A percentile compares a stretch with the other conserved stretches of the same genome.
Evolutionary conservation across 1,140 invertebrate species (phyloP).

Genomic region (Watersipora subatra): DNA sequence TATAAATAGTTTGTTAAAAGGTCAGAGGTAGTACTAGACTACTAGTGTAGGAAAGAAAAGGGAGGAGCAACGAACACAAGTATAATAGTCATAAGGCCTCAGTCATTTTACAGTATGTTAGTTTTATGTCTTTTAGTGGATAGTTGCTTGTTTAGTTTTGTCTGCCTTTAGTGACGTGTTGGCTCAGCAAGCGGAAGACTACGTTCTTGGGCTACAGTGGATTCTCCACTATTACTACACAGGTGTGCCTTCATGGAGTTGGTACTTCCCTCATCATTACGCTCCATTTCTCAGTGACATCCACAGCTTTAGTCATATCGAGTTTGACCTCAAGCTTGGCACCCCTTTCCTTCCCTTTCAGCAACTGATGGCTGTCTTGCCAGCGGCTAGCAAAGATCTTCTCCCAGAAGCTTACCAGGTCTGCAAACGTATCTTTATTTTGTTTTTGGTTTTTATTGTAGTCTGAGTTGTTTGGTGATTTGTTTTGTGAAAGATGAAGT

Average conservation of each 20-base stretch:
- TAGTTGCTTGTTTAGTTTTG: too few species aligned
- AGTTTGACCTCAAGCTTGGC: constrained; percentile 59
- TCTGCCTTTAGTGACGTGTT: constrained; percentile 60
- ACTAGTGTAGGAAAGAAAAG: too few species aligned
- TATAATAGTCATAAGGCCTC: too few species aligned
- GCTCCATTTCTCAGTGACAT: constrained; percentile 90
- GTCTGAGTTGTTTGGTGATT: too few species aligned
- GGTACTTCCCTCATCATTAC: constrained; percentile 92
- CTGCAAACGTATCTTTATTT: constrained; percentile 6
- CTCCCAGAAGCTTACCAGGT: constrained; percentile 65
- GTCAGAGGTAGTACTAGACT: too few species aligned
- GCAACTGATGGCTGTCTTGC: constrained; percentile 81
- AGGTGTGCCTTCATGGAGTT: constrained; percentile 89
- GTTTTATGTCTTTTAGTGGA: background rate
- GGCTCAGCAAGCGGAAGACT: constrained; percentile 65
- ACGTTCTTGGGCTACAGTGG: constrained; percentile 88
- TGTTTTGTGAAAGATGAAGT: too few species aligned
- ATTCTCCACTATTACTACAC: constrained; percentile 91
- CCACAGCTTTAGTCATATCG: constrained; percentile 52
- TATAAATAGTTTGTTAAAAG: too few species aligned
- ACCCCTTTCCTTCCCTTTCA: constrained; percentile 85
- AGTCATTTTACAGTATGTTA: background rate
- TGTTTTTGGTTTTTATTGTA: constrained; percentile 2
- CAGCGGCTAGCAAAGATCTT: constrained; percentile 59
- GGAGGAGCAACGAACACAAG: too few species aligned